Percentiles rank a stretch among this genome's conserved stretches.
These are phyloP conservation scores for Ceratina japonica DNA, from an alignment of 1,140 invertebrate genomes.

Conservation along the genomic window DNA sequence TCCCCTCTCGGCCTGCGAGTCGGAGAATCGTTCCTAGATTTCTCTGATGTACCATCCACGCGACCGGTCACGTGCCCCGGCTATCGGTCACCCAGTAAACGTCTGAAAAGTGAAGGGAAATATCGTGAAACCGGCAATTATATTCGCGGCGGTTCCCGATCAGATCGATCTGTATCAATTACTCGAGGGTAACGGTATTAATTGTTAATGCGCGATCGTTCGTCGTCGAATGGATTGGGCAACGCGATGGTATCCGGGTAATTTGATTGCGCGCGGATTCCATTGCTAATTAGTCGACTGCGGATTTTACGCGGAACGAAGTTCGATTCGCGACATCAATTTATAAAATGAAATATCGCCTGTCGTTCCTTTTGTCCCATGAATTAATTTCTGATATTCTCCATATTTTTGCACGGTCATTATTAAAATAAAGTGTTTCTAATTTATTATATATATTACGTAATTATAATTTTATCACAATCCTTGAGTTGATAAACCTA, in stretches of 20 bases:
- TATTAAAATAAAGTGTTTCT: no score
- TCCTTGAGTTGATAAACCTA: no score
- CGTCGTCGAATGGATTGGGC: background rate
- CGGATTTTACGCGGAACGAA: no score
- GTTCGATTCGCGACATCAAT: no score
- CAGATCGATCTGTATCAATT: constrained; percentile 19
- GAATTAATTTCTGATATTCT: no score
- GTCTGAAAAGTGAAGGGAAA: constrained; percentile 54
- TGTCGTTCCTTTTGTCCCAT: no score
- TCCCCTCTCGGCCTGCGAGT: background rate
- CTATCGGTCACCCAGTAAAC: constrained; percentile 50
- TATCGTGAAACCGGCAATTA: constrained; percentile 32
- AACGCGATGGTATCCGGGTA: background rate
- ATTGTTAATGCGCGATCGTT: background rate
- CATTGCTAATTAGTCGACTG: no score
- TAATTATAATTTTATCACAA: no score
- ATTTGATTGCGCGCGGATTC: background rate
- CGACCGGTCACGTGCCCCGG: constrained; percentile 53
- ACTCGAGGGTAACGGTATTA: background rate
- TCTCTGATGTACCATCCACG: constrained; percentile 43
- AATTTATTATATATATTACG: no score
- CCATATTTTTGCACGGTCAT: no score
- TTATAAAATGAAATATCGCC: no score
- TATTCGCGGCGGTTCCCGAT: background rate
- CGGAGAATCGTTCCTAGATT: constrained; percentile 16